Conservation (phyloP, 92 coral and sea anemone genomes). For the Meandrina meandrites region DNA sequence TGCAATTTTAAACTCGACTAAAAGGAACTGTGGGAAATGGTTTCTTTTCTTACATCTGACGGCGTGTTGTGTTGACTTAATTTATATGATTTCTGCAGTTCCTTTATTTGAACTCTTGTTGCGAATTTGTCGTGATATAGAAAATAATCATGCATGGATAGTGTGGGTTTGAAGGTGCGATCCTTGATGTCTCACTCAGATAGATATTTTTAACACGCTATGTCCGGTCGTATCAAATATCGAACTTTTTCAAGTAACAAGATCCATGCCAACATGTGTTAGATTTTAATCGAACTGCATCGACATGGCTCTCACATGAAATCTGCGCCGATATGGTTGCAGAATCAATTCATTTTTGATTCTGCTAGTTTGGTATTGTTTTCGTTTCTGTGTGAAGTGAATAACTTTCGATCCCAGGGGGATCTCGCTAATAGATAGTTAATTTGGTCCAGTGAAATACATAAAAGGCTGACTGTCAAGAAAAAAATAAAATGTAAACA, state of each 20-base stretch:
- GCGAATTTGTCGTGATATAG: constrained; percentile 17
- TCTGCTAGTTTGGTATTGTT: constrained; percentile 1
- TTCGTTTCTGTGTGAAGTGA: background rate
- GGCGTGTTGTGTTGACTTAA: background rate
- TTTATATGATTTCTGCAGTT: background rate
- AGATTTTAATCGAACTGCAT: background rate
- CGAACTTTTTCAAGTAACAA: background rate
- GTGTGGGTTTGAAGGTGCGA: constrained; percentile 11
- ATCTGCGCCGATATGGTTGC: background rate
- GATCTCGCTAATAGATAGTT: constrained; percentile 14
- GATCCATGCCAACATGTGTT: background rate
- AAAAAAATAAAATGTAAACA: constrained; percentile 18
- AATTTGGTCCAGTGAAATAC: background rate
- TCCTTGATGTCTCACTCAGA: background rate
- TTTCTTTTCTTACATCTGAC: background rate
- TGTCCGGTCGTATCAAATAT: background rate
- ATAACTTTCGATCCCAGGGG: constrained; percentile 22
- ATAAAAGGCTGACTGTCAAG: background rate
- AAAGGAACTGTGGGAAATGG: background rate
- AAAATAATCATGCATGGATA: background rate
- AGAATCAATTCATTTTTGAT: background rate
- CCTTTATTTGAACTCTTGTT: constrained; percentile 8
- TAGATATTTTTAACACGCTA: constrained; percentile 16
- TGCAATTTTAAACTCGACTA: background rate
- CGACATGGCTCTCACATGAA: background rate